A percentile compares a stretch with the other conserved stretches of the same genome.
These are phyloP conservation scores for Macquaria australasica DNA, from an alignment of 2,113 vertebrate species.

Conservation along the genomic window DNA sequence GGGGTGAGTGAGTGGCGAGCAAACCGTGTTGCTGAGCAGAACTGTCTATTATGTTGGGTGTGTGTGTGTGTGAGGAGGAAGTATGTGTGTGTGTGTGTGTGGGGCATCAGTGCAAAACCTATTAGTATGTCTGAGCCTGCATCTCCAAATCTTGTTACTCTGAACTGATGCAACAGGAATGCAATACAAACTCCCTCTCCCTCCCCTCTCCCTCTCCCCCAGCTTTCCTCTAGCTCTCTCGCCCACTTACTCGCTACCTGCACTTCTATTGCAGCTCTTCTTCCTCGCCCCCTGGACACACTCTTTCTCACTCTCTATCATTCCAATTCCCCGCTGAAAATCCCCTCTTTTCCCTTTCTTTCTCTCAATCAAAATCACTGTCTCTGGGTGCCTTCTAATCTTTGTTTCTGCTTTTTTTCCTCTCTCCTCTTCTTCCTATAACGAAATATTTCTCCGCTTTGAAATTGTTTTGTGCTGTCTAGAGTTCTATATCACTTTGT, in stretches of 20 bases:
- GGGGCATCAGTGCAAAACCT: conserved; percentile 77
- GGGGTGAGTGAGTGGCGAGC: conserved; percentile 69
- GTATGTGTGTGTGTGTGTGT: conserved; percentile 17
- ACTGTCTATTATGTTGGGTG: conserved; percentile 63
- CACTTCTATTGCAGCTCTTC: conserved; percentile 45
- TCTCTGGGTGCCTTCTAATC: conserved; percentile 66
- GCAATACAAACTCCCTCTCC: conserved; percentile 74
- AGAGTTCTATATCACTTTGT: not conserved
- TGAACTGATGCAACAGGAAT: conserved; percentile 86
- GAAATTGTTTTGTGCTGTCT: conserved; percentile 45
- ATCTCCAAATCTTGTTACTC: conserved; percentile 86
- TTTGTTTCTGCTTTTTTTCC: conserved; percentile 14
- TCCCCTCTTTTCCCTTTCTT: conserved; percentile 39
- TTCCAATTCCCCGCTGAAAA: conserved; percentile 69
- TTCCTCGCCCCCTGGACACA: conserved; percentile 65
- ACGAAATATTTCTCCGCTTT: conserved; percentile 47
- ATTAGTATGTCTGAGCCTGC: conserved; percentile 84
- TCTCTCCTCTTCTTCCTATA: conserved; percentile 6
- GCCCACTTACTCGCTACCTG: conserved; percentile 73
- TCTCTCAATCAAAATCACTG: conserved; percentile 72
- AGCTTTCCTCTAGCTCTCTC: conserved; percentile 47
- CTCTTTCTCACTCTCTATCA: conserved; percentile 46
- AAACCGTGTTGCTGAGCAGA: conserved; percentile 81
- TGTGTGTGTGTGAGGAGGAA: not conserved
- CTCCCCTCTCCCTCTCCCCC: conserved; percentile 33